Base-by-base conservation (phyloP, 2,113 vertebrate genomes). In the Pitta sordida region DNA sequence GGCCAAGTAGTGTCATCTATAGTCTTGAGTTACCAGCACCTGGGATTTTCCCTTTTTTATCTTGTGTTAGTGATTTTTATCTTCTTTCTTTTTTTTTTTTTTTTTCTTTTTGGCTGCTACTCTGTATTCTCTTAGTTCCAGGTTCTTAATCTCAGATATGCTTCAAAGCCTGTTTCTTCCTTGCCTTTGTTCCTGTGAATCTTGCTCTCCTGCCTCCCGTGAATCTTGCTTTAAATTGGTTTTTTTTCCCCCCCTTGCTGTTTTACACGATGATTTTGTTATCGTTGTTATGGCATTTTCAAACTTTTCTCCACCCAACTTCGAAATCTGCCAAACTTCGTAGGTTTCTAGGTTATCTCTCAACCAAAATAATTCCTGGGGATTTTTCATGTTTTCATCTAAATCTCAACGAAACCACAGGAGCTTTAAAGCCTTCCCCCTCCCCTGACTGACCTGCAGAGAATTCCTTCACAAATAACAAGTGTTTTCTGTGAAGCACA, bases 111-210 rank as follows among this genome's bases (percentile, higher is more conserved):
- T 32, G 15, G 11, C 62, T 79, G 11, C 53, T 86, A 0, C 36
- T 82, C 56, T 37, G 19, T 63, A 7, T 37, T 68, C 27, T 48
- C 23, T 64, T 60, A 73, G 58, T 58, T 51, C 49, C 26, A 43
- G 23, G 13, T 64, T 71, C 80, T 13, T 59, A 5, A 82, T 70
- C 62, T 93, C 78, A 49, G 2, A 41, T 70, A 43, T 0, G 13
- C 13, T 21, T 64, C 51, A 36, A 59, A 58, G 32, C 41, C 34
- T 48, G 46, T 41, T 77, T 75, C 37, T 87, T 79, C 44, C 65
- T 60, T 2, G 44, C 81, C 70, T 95, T 94, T 90, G 74, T 93
- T 90, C 82, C 60, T 29, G 22, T 52, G 37, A 81, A 65, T 87
- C 74, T 83, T 52, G 39, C 27, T 43, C 9, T 86, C 79, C 60